Percentiles rank a stretch among this genome's conserved stretches.
phyloP scores from a whole-genome alignment of 2,797 vertebrate genomes.

The Pseudotriccus pelzelni region DNA sequence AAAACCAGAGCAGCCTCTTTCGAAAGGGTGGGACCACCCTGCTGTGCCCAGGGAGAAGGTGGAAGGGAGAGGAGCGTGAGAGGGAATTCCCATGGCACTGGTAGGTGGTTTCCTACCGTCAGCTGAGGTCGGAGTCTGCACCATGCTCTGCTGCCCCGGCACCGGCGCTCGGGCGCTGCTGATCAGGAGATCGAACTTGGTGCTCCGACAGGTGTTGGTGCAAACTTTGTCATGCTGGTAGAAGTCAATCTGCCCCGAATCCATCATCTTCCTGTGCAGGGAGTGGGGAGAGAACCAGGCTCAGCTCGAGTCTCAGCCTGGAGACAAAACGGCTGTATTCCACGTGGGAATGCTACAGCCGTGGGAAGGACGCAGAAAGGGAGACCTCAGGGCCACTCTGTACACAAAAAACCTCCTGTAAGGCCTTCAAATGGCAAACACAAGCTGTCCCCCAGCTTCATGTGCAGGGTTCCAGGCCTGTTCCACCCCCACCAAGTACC shows the following conservation, averaged over 20 bases:
- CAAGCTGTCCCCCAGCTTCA: not conserved
- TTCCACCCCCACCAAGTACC: not conserved
- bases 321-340: not conserved
- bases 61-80: not conserved
- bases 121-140: conserved; percentile 80
- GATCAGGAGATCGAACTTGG: conserved; percentile 91
- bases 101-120: conserved; percentile 81
- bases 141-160: conserved; percentile 86
- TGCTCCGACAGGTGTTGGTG: conserved; percentile 95
- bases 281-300: conserved; percentile 42
- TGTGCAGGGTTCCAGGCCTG: not conserved
- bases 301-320: conserved; percentile 22
- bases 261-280: conserved; percentile 92
- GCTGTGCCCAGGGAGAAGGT: not conserved
- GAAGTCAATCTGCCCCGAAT: conserved; percentile 93
- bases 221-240: conserved; percentile 92
- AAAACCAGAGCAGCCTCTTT: not conserved
- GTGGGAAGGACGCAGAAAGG: not conserved
- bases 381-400: not conserved
- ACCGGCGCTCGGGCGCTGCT: conserved; percentile 89
- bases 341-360: not conserved
- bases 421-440: not conserved
- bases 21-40: not conserved
- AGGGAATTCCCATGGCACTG: not conserved
- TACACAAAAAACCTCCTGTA: not conserved